A percentile compares a stretch with the other conserved stretches of the same genome.
Evolutionary conservation across 2,113 vertebrate genomes (phyloP).

Genomic region (Sinocyclocheilus maitianheensis): DNA sequence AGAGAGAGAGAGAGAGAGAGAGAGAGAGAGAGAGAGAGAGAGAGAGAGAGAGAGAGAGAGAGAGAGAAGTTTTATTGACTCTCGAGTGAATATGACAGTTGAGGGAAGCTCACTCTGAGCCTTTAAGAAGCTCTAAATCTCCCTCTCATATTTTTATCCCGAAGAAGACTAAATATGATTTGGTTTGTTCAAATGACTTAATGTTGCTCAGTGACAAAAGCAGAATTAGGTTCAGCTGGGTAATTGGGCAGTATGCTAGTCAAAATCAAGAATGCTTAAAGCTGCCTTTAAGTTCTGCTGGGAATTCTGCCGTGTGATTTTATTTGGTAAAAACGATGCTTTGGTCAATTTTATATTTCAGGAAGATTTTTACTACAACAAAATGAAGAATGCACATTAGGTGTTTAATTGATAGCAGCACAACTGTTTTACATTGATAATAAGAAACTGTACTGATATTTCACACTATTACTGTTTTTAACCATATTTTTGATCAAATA

Average conservation of each 20-base stretch:
- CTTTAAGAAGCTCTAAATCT: not conserved
- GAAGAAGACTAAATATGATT: not conserved
- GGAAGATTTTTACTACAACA: not conserved
- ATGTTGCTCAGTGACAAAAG: not conserved
- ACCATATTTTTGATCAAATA: too few species aligned
- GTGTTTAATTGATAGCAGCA: not conserved
- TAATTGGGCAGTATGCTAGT: not conserved
- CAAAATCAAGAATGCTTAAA: not conserved
- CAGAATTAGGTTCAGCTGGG: not conserved
- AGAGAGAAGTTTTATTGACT: not conserved
- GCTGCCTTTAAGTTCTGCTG: not conserved
- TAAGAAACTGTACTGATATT: not conserved
- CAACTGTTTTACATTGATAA: too few species aligned
- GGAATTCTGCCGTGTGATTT: not conserved
- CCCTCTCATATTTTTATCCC: not conserved
- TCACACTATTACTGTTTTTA: not conserved
- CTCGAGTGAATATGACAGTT: not conserved
- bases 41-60: slow-evolving; percentile 51
- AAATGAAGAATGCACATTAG: not conserved
- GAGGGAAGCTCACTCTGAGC: not conserved
- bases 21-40: slow-evolving; percentile 28
- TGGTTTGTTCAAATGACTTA: not conserved
- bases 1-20: not conserved
- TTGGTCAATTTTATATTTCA: not conserved
- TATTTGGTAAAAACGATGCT: not conserved